These are phyloP conservation scores for Polydrusus cervinus DNA, from an alignment of 2,888 invertebrate genomes.

Conservation along the genomic window DNA sequence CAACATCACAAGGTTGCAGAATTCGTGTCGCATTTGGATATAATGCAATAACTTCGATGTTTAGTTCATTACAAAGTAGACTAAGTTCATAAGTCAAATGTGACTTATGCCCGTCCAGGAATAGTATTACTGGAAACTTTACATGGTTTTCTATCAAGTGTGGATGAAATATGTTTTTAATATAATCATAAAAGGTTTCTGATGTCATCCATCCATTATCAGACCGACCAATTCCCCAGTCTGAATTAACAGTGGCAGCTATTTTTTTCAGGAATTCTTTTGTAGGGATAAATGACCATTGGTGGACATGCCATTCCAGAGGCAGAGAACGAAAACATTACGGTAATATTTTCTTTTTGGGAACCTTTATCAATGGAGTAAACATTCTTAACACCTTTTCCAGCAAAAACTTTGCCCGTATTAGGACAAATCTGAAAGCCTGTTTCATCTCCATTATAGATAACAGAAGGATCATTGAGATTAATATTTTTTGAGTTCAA, in stretches of 20 bases:
- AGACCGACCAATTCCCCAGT: slow-evolving; percentile 40
- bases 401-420: slow-evolving; percentile 57
- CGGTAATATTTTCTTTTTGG: slow-evolving; percentile 59
- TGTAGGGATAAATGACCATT: slow-evolving; percentile 37
- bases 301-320: slow-evolving; percentile 49
- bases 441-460: slow-evolving; percentile 62
- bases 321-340: slow-evolving; percentile 61
- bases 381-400: slow-evolving; percentile 59
- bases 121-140: slow-evolving; percentile 44
- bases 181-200: slow-evolving; percentile 47
- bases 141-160: slow-evolving; percentile 29
- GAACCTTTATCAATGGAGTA: slow-evolving; percentile 57
- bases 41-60: slow-evolving; percentile 52
- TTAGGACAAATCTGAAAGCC: slow-evolving; percentile 59
- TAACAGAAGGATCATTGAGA: slow-evolving; percentile 57
- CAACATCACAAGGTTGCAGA: slow-evolving; percentile 52
- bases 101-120: slow-evolving; percentile 50
- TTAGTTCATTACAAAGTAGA: slow-evolving; percentile 44
- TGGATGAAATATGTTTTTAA: slow-evolving; percentile 47
- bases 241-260: slow-evolving; percentile 18
- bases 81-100: slow-evolving; percentile 52
- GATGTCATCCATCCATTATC: slow-evolving; percentile 49
- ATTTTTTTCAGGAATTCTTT: slow-evolving; percentile 33
- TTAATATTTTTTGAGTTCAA: slow-evolving; percentile 47
- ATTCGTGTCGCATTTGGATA: slow-evolving; percentile 47